Conservation (phyloP, 2,888 invertebrate species). For the Diogma glabrata region DNA sequence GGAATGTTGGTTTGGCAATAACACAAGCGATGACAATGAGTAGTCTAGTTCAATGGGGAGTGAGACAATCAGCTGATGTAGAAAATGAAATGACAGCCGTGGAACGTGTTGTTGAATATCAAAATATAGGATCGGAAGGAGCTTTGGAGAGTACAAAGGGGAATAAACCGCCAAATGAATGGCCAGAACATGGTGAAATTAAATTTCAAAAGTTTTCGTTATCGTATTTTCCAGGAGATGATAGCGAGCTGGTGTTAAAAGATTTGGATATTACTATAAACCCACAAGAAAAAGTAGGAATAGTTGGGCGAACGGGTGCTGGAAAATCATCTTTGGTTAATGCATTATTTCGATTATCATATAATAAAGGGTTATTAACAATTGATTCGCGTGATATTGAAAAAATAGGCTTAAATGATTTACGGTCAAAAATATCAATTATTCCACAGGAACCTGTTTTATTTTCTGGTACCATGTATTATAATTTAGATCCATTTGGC, state of each 20-base stretch:
- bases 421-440: slow-evolving; percentile 67
- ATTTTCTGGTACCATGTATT: slow-evolving; percentile 76
- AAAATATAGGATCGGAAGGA: slow-evolving; percentile 35
- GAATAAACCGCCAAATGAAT: slow-evolving; percentile 51
- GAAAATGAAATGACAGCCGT: slow-evolving; percentile 86
- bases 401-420: slow-evolving; percentile 58
- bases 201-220: slow-evolving; percentile 57
- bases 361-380: slow-evolving; percentile 61
- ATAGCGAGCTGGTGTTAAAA: slow-evolving; percentile 62
- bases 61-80: slow-evolving; percentile 82
- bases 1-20: slow-evolving; percentile 66
- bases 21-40: slow-evolving; percentile 70
- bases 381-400: slow-evolving; percentile 70
- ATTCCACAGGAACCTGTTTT: slow-evolving; percentile 78
- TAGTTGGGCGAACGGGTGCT: slow-evolving; percentile 63
- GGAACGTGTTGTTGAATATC: slow-evolving; percentile 65
- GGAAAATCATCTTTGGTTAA: slow-evolving; percentile 60
- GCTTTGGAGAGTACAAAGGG: slow-evolving; percentile 52
- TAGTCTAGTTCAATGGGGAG: slow-evolving; percentile 64
- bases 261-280: slow-evolving; percentile 52
- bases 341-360: slow-evolving; percentile 67
- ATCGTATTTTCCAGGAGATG: slow-evolving; percentile 50
- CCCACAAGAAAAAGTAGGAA: slow-evolving; percentile 55
- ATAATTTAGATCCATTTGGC: slow-evolving; percentile 83
- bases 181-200: slow-evolving; percentile 62